These are phyloP conservation scores for Myopa tessellatipennis DNA, from an alignment of 2,888 invertebrate genomes.

Conservation along the genomic window DNA sequence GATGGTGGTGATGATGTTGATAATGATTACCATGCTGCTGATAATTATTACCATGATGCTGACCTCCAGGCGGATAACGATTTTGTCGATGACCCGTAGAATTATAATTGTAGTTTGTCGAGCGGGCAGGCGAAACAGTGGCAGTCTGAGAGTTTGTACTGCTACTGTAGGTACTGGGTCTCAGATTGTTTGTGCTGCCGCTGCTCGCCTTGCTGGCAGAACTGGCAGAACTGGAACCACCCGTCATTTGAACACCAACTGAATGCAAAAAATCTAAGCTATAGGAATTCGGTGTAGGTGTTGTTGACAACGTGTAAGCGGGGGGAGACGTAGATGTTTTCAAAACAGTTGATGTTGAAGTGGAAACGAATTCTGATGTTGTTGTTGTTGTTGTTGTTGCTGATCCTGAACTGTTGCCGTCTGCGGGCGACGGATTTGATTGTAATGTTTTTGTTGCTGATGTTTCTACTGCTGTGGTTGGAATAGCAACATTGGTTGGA, in stretches of 20 bases:
- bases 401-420: not conserved
- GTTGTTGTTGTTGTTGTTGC: slow-evolving; percentile 16
- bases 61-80: slow-evolving; percentile 43
- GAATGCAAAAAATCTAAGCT: slow-evolving; percentile 59
- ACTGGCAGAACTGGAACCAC: slow-evolving; percentile 44
- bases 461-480: slow-evolving; percentile 34
- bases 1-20: slow-evolving; percentile 57
- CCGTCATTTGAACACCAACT: slow-evolving; percentile 58
- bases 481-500: slow-evolving; percentile 25
- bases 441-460: slow-evolving; percentile 43
- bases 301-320: slow-evolving; percentile 8
- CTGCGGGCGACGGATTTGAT: slow-evolving; percentile 5
- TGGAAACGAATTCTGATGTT: not conserved
- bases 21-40: slow-evolving; percentile 45
- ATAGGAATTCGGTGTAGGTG: slow-evolving; percentile 49
- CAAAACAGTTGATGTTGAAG: slow-evolving; percentile 18
- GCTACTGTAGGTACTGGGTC: slow-evolving; percentile 18
- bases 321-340: not conserved
- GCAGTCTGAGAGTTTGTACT: slow-evolving; percentile 30
- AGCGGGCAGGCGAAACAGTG: slow-evolving; percentile 37
- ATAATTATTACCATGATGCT: slow-evolving; percentile 21
- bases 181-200: slow-evolving; percentile 11
- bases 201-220: not conserved
- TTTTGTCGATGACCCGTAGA: slow-evolving; percentile 39
- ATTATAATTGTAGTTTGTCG: slow-evolving; percentile 34